Percentiles rank a stretch among this genome's conserved stretches.
phyloP scores from a whole-genome alignment of 2,888 invertebrate genomes.

The Oscheius sp. region DNA sequence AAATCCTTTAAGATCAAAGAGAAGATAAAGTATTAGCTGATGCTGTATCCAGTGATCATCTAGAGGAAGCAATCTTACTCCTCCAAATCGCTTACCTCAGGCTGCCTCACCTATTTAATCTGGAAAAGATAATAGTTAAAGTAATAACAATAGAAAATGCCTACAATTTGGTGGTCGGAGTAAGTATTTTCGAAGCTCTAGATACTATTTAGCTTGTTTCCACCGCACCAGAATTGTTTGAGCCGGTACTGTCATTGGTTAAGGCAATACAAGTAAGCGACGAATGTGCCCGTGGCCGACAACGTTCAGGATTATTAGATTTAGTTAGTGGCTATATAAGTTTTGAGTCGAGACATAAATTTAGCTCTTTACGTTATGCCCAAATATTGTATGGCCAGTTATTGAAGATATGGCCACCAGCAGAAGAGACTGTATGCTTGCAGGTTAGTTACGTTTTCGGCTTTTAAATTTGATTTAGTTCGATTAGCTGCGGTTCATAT shows the following conservation, averaged over 20 bases:
- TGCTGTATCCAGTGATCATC: neutral
- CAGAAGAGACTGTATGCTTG: constrained; percentile 19
- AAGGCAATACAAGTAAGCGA: constrained; percentile 20
- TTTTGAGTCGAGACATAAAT: neutral
- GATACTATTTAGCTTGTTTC: constrained; percentile 6
- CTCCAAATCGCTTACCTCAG: constrained; percentile 21
- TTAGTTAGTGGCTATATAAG: constrained; percentile 1
- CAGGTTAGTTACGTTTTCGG: neutral
- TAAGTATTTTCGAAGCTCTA: neutral
- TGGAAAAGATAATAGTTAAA: neutral
- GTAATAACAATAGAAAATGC: neutral
- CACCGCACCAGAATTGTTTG: constrained; percentile 19
- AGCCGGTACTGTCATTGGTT: constrained; percentile 1
- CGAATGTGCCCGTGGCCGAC: constrained; percentile 15
- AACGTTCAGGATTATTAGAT: constrained; percentile 4
- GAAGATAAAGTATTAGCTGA: neutral
- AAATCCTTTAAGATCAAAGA: neutral
- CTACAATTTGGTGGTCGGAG: neutral
- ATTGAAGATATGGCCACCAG: constrained; percentile 3
- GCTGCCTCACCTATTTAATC: neutral
- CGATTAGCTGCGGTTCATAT: constrained; percentile 4
- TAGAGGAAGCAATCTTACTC: neutral
- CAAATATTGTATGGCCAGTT: neutral
- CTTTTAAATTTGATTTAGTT: constrained; percentile 6
- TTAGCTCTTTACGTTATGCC: constrained; percentile 6